Evolutionary conservation across 2,797 vertebrate species (phyloP).

Genomic region (Kryptopterus vitreolus): DNA sequence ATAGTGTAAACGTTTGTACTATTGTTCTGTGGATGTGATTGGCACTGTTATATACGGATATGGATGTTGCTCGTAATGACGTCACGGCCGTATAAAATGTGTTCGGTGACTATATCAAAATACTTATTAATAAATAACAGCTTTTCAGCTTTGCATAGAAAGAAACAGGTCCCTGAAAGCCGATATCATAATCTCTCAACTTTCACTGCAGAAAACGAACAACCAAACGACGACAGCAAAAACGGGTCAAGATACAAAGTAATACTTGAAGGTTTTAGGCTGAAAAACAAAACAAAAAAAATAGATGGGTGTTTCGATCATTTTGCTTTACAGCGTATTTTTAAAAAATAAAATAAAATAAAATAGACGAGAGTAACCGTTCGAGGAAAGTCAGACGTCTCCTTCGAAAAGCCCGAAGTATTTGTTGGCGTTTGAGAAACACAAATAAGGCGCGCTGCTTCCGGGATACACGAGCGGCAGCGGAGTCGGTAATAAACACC

Average conservation of each 20-base stretch:
- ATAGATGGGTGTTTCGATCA: not conserved
- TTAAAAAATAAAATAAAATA: too few relatives aligned
- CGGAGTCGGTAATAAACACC: slow-evolving; percentile 82
- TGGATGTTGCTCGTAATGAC: slow-evolving; percentile 38
- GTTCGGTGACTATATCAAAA: slow-evolving; percentile 47
- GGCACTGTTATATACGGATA: slow-evolving; percentile 25
- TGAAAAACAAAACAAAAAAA: not conserved
- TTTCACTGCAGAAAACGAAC: slow-evolving; percentile 22
- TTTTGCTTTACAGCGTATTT: not conserved
- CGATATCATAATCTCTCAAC: slow-evolving; percentile 25
- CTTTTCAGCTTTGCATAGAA: slow-evolving; percentile 61
- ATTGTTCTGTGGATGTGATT: slow-evolving; percentile 50
- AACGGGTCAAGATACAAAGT: not conserved
- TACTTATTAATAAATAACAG: slow-evolving; percentile 71
- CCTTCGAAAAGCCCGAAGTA: slow-evolving; percentile 84
- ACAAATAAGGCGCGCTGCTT: slow-evolving; percentile 82
- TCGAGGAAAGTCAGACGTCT: slow-evolving; percentile 74
- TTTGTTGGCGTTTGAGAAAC: slow-evolving; percentile 82
- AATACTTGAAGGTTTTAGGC: slow-evolving; percentile 12
- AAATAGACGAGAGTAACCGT: slow-evolving; percentile 22
- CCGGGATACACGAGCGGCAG: slow-evolving; percentile 82
- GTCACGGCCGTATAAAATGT: slow-evolving; percentile 43
- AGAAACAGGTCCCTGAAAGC: slow-evolving; percentile 37
- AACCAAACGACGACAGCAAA: not conserved
- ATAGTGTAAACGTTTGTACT: slow-evolving; percentile 52